phyloP scores from a whole-genome alignment of 2,797 vertebrate species.

The Lates japonicus region DNA sequence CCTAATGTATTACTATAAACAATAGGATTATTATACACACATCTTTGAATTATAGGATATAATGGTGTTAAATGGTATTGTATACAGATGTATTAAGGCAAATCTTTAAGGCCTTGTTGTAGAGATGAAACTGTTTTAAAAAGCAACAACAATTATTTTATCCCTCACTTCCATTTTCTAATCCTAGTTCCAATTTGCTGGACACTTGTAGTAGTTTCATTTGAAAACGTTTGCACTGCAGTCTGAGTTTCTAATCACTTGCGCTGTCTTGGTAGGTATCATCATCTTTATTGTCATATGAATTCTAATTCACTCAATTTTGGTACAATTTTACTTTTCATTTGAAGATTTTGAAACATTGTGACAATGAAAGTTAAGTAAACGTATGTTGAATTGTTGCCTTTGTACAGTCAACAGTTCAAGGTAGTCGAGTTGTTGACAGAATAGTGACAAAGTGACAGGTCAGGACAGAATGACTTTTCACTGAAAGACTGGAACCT shows the following conservation, averaged over 20 bases:
- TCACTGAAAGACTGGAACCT: not conserved
- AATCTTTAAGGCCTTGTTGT: not conserved
- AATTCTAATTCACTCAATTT: not conserved
- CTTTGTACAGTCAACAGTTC: conserved; percentile 28
- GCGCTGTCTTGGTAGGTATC: not conserved
- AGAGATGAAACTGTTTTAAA: not conserved
- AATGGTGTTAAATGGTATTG: not conserved
- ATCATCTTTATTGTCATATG: not conserved
- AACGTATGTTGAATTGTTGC: conserved; percentile 9
- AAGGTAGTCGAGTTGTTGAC: no score
- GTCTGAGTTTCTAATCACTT: not conserved
- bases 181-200: not conserved
- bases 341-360: not conserved
- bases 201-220: not conserved
- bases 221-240: not conserved
- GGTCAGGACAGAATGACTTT: conserved; percentile 59
- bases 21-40: not conserved
- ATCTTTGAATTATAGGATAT: not conserved
- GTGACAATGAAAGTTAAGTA: not conserved
- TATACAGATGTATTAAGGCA: not conserved
- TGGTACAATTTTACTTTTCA: not conserved
- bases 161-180: not conserved
- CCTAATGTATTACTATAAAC: no score
- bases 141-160: conserved; percentile 2
- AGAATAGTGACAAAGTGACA: conserved; percentile 13